Percentiles rank a stretch among this genome's conserved stretches.
Evolutionary conservation across 1,140 invertebrate species (phyloP).

Genomic region (Magallana ariakensis): DNA sequence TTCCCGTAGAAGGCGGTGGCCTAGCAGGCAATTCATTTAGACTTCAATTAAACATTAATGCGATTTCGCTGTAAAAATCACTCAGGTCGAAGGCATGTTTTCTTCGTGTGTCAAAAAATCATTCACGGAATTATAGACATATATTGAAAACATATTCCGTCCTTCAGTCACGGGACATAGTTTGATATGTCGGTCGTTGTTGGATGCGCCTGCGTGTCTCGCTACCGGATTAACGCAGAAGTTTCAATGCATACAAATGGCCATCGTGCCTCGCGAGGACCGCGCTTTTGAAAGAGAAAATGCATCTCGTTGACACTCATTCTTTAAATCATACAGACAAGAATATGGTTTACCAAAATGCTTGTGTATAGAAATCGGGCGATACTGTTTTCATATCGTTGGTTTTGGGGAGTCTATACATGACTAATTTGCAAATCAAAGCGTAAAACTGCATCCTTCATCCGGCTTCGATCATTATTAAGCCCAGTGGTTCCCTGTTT

Average conservation of each 20-base stretch:
- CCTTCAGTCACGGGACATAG: slow-evolving; percentile 49
- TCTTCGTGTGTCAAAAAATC: slow-evolving; percentile 55
- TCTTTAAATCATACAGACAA: slow-evolving; percentile 38
- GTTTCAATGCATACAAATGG: slow-evolving; percentile 61
- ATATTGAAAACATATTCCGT: slow-evolving; percentile 60
- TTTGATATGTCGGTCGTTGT: slow-evolving; percentile 55
- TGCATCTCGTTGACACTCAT: slow-evolving; percentile 30
- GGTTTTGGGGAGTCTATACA: slow-evolving; percentile 20
- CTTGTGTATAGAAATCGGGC: slow-evolving; percentile 34
- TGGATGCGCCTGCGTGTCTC: slow-evolving; percentile 57
- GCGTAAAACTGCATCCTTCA: slow-evolving; percentile 40
- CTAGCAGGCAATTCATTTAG: slow-evolving; percentile 52
- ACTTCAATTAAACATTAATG: slow-evolving; percentile 63
- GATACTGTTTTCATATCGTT: slow-evolving; percentile 43
- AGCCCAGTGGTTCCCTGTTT: slow-evolving; percentile 9
- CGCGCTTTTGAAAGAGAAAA: slow-evolving; percentile 26
- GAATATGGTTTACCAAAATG: slow-evolving; percentile 37
- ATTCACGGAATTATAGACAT: slow-evolving; percentile 61
- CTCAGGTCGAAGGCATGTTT: slow-evolving; percentile 53
- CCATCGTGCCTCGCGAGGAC: slow-evolving; percentile 10
- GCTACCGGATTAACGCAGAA: slow-evolving; percentile 53
- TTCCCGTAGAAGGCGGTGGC: background rate
- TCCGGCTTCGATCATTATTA: slow-evolving; percentile 15
- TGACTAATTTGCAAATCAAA: slow-evolving; percentile 43
- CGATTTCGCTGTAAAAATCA: slow-evolving; percentile 58